These are phyloP conservation scores for Apotomis betuletana DNA, from an alignment of 2,888 invertebrate genomes.

Conservation along the genomic window DNA sequence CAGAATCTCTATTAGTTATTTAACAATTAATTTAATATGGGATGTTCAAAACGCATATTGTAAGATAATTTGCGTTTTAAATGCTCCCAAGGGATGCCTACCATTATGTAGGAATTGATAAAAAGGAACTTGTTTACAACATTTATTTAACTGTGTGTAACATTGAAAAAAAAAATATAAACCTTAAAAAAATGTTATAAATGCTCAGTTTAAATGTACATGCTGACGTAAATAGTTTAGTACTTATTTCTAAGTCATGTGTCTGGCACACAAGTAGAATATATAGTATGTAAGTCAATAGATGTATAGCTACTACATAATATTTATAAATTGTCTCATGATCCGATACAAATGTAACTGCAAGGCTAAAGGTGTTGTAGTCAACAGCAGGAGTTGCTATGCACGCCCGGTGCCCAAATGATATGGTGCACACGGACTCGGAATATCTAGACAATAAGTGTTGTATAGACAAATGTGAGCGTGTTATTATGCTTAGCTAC, in stretches of 20 bases:
- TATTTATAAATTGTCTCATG: neutral
- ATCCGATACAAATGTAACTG: neutral
- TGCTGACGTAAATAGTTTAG: conserved; percentile 31
- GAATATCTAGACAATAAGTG: too few relatives aligned
- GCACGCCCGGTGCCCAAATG: too few relatives aligned
- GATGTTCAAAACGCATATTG: neutral
- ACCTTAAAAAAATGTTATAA: conserved; percentile 19
- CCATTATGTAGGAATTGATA: conserved; percentile 1
- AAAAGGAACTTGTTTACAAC: neutral
- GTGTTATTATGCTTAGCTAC: too few relatives aligned
- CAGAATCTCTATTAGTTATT: neutral
- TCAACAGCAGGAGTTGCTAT: too few relatives aligned
- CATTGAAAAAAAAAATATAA: conserved; percentile 15
- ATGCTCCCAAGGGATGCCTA: neutral
- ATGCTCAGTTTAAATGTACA: conserved; percentile 38
- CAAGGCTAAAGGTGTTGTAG: neutral
- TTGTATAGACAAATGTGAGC: too few relatives aligned
- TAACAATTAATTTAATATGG: neutral
- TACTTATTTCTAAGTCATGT: conserved; percentile 34
- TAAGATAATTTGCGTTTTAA: neutral
- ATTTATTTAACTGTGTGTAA: conserved; percentile 7
- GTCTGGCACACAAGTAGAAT: conserved; percentile 38
- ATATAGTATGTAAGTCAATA: conserved; percentile 20
- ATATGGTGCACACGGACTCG: too few relatives aligned
- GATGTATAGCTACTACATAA: conserved; percentile 1